Evolutionary conservation across 2,113 vertebrate species (phyloP), one percentile per base, ranked within the genome.

Genomic region (Neolamprologus sp.): DNA sequence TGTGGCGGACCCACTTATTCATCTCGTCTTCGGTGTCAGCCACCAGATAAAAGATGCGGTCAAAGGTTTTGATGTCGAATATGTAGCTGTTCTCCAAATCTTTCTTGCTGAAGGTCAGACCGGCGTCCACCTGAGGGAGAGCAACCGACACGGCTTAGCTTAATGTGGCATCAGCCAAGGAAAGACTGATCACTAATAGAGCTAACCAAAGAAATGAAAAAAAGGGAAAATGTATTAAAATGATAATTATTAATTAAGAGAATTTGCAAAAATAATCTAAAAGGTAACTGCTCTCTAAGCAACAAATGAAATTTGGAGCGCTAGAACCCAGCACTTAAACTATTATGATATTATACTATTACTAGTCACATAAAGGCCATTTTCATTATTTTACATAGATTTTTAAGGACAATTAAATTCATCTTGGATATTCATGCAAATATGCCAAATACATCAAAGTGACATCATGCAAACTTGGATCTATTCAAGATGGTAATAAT

Each of bases 1-100:
- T 99, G 94, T 97, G 98, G 90, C 98, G 98, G 85, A 99, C 98
- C 98, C 98, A 99, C 98, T 99, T 99, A 96, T 99, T 99, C 99
- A 99, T 99, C 91, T 99, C 99, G 90, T 99, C 98, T 92, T 99
- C 99, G 0, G 98, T 99, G 96, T 99, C 99, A 28, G 99, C 99
- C 90, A 99, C 99, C 95, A 99, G 95, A 96, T 99, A 99, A 96
- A 99, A 99, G 92, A 99, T 96, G 55, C 98, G 97, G 95, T 99
- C 99, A 78, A 99, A 98, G 89, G 99, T 99, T 97, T 98, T 99
- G 95, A 99, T 99, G 94, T 99, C 98, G 87, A 99, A 99, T 94
- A 99, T 99, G 93, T 98, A 99, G 96, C 98, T 99, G 96, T 99
- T 97, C 96, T 99, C 99, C 96, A 99, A 97, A 89, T 99, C 99